Evolutionary conservation across 37 sponge, comb jelly and placozoan genomes (phyloP), one percentile per base, ranked within the genome.

Genomic region (Beroe ovata): DNA sequence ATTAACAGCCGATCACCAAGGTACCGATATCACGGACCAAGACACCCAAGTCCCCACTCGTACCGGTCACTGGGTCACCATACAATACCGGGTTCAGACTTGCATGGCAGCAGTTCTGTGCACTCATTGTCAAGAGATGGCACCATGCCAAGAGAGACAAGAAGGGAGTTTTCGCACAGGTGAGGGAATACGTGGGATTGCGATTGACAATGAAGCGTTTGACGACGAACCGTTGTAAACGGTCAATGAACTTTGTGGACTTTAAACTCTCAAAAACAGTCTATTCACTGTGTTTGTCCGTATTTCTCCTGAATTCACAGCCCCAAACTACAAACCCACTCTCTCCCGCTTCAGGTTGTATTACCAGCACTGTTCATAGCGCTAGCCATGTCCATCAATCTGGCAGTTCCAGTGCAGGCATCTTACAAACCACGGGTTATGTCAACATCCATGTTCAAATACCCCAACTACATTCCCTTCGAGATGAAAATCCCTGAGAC

Each of bases 91-190:
- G 84, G 4, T 40, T 21, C 54, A 77, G 28, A 40, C 89, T 88
- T 23, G n/a, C 22, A 60, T 88, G 60, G 61, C 89, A 88, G 89
- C 89, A 88, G 61, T 88, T 88, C 61, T 19, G n/a, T 34, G 60
- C 89, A 11, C 89, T 88, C n/a, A 39, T 88, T 32, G 22, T 60
- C 25, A 88, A 88, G 34, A 22, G 89, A 8, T 88, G 60, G 60
- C 89, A 88, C 34, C 61, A 88, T 26, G 89, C 60, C 89, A 88
- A 88, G 61, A 88, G 89, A 61, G 62, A 88, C 61, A 60, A 60
- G 89, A 88, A 88, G 61, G 89, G 89, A 4, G 60, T 88, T 20
- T 88, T 88, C 61, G 89, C 89, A 29, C 89, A 88, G 61, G 89
- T 88, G 18, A 60, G 88, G 21, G 21, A 58, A 11, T 58, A 11